Base-by-base conservation (phyloP, 1,140 invertebrate species). In the Zaprionus inermis region DNA sequence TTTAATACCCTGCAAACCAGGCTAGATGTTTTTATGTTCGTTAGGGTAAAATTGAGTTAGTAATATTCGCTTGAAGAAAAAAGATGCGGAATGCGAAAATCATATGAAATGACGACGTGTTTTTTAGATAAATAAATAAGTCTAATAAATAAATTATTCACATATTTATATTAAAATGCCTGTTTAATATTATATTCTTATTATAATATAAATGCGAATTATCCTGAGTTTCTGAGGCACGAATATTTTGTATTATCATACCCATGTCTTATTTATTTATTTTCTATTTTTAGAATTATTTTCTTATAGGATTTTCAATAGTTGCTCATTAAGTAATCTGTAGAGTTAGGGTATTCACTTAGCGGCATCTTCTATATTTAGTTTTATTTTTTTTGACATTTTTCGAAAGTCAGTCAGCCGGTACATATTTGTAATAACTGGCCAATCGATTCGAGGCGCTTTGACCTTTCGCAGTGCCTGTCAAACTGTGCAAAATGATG, bases 401-500 rank as follows among this genome's bases (percentile, higher is more conserved):
- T 66, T 71, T 72, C 28, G 46, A 72, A 72, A 59, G 54, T 49
- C 52, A 58, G 18, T 55, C 46, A 6, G 41, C 24, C 58, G 34
- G 34, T 64, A 32, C 7, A 32, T 32, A 68, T 73, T 69, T 49
- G 30, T 71, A 57, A 51, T 49, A 71, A 36, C 38, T 51, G 61
- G 54, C 34, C 55, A 69, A 73, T 46, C 71, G 46, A 68, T 73
- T 68, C 32, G 68, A 72, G 56, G 41, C 54, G 70, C 58, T 54
- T 68, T 76, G 72, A 79, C 76, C 76, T 79, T 79, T 79, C 44
- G 51, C 76, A 79, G 63, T 64, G 76, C 61, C 56, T 76, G 76
- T 76, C 76, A 79, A 79, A 79, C 73, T 49, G 67, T 58, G 54
- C 24, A 24, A 59, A 70, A 77, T 82, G 78, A 82, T 82, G 72